Base-by-base conservation (phyloP, 1,140 invertebrate species). In the Frieseomelitta varia region DNA sequence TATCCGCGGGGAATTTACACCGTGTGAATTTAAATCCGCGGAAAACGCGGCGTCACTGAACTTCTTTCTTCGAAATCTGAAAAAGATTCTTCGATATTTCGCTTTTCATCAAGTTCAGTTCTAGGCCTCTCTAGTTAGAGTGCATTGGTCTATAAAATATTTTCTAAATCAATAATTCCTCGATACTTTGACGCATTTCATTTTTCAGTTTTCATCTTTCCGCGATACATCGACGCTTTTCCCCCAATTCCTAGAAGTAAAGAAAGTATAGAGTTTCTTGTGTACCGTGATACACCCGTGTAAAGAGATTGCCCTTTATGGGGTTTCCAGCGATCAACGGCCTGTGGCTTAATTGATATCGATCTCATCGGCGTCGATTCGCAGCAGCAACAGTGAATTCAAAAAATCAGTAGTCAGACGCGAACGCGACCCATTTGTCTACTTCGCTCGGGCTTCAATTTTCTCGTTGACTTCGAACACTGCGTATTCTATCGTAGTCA, bases 231-330 rank as follows among this genome's bases (percentile, higher is more conserved):
- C 34, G 34, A 39, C 34, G 39, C 39, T 39, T 39, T 39, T 39
- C 39, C 39, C 8, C 39, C 39, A 47, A 47, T 10, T 47, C 39
- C 39, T 47, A n/a, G n/a, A n/a, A 14, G 24, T 1, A 4, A 61
- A 61, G 58, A 24, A n/a, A 61, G n/a, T 61, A 14, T 61, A 61
- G 12, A n/a, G 24, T 27, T 6, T n/a, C 24, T 67, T 19, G 15
- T 34, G 24, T 27, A 1, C 0, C 24, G 19, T 2, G 69, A 34
- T 63, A 74, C 14, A 27, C n/a, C n/a, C 8, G n/a, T 24, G 68
- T 61, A 72, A 74, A 30, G 27, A 73, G 69, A 58, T 81, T 81
- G 47, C n/a, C n/a, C 27, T 68, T 77, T 82, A 82, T 67, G 80
- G 80, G 80, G 73, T 77, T 77, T 82, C 80, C 61, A 67, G 30